These are phyloP conservation scores for Brachynemurus nebulosus DNA, from an alignment of 2,888 invertebrate species.

Conservation along the genomic window DNA sequence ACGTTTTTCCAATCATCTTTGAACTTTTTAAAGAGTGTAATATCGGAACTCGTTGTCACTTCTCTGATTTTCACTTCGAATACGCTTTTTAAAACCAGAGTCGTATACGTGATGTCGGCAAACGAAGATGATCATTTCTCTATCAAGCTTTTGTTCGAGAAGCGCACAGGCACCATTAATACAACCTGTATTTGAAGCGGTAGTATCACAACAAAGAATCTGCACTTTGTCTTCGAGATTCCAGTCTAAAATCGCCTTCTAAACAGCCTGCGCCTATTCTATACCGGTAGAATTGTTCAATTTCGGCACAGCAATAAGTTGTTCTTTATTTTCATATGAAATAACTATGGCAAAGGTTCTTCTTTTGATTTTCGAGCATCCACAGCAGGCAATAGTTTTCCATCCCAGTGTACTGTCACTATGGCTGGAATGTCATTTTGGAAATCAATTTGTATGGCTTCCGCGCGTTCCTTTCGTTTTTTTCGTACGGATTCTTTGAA, in stretches of 20 bases:
- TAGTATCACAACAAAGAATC: slow-evolving; percentile 11
- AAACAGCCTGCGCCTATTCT: slow-evolving; percentile 20
- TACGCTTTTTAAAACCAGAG: no score
- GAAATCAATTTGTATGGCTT: slow-evolving; percentile 23
- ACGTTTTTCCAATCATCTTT: no score
- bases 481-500: slow-evolving; percentile 18
- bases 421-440: slow-evolving; percentile 22
- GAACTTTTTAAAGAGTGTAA: no score
- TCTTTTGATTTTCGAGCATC: slow-evolving; percentile 11
- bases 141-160: no score
- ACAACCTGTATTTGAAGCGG: slow-evolving; percentile 8
- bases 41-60: no score
- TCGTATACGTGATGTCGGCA: no score
- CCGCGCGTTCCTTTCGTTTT: slow-evolving; percentile 17
- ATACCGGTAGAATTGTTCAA: slow-evolving; percentile 15
- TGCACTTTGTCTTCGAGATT: no score
- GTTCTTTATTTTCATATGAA: neutral
- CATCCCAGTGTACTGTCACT: slow-evolving; percentile 24
- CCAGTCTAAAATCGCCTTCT: slow-evolving; percentile 15
- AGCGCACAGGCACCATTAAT: no score
- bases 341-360: neutral
- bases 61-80: no score
- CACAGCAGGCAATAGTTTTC: slow-evolving; percentile 23
- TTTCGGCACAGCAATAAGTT: neutral
- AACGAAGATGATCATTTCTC: no score